A percentile compares a stretch with the other conserved stretches of the same genome.
These are phyloP conservation scores for Axea sp. DNA, from an alignment of 2,888 invertebrate genomes.

Conservation along the genomic window DNA sequence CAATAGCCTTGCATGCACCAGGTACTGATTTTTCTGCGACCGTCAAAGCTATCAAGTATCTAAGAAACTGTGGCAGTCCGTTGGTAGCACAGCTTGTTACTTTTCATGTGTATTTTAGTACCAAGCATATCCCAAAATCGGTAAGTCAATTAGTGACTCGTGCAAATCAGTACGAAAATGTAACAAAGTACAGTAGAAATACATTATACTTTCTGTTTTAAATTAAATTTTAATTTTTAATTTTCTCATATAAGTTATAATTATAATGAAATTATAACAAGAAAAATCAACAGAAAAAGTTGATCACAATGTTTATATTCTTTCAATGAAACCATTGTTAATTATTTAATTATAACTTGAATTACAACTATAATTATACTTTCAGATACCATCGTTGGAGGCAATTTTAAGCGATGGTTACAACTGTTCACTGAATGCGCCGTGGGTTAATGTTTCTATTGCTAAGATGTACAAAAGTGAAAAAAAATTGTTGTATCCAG, in stretches of 20 bases:
- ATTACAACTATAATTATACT: constrained; percentile 2
- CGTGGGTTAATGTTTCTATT: constrained; percentile 84
- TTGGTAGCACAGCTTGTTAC: constrained; percentile 89
- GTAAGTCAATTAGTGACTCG: constrained; percentile 77
- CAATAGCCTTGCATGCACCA: constrained; percentile 92
- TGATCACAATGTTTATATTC: too few species aligned
- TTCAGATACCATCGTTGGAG: constrained; percentile 85
- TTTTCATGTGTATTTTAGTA: constrained; percentile 94
- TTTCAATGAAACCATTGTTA: too few species aligned
- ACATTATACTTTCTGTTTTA: too few species aligned
- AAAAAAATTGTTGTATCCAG: constrained; percentile 91
- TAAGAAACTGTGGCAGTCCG: constrained; percentile 87
- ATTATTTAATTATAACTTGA: too few species aligned
- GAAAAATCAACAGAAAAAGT: too few species aligned
- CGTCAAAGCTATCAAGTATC: constrained; percentile 88
- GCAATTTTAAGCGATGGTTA: constrained; percentile 83
- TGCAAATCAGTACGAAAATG: too few species aligned
- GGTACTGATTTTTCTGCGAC: constrained; percentile 89
- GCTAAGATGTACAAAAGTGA: constrained; percentile 88
- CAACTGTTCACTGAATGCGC: constrained; percentile 87
- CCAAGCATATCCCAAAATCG: constrained; percentile 89
- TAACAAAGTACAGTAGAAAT: too few species aligned
- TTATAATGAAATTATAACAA: too few species aligned
- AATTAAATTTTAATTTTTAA: too few species aligned
- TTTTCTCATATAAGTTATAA: too few species aligned